Conservation (phyloP, 1,140 invertebrate genomes). For the Physella acuta region DNA sequence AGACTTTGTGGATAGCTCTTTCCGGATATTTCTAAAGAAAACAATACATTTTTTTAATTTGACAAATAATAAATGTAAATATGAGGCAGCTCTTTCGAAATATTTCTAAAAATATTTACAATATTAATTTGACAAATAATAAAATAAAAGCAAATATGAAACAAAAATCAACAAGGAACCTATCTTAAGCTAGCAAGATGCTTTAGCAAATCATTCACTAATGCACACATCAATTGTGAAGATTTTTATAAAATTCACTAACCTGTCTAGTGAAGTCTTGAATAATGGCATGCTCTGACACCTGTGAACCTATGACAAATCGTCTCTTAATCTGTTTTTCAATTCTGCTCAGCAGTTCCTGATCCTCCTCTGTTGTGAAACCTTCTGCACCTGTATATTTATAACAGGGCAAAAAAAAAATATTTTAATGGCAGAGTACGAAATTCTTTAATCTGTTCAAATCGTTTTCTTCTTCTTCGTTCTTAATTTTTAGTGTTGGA, state of each 20-base stretch:
- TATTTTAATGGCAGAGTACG: no score
- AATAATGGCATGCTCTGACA: constrained; percentile 90
- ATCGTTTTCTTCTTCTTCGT: no score
- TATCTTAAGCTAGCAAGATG: no score
- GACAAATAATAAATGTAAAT: no score
- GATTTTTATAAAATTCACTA: constrained; percentile 12
- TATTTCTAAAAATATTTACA: no score
- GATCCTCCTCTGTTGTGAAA: constrained; percentile 93
- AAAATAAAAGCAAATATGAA: no score
- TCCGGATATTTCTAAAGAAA: constrained; percentile 82
- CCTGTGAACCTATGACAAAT: constrained; percentile 87
- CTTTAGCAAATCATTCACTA: neutral
- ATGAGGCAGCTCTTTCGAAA: no score
- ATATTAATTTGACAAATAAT: no score
- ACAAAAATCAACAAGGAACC: no score
- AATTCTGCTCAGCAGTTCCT: constrained; percentile 83
- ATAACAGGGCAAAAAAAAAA: neutral
- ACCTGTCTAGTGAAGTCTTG: constrained; percentile 88
- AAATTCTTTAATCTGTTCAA: no score
- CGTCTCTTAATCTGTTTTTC: constrained; percentile 93
- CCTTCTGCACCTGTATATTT: constrained; percentile 82
- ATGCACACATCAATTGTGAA: neutral
- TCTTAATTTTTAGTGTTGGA: no score
- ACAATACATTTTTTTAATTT: no score
- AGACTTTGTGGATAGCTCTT: constrained; percentile 82